These are phyloP conservation scores for Cantharis lateralis DNA, from an alignment of 2,888 invertebrate species.

Conservation along the genomic window DNA sequence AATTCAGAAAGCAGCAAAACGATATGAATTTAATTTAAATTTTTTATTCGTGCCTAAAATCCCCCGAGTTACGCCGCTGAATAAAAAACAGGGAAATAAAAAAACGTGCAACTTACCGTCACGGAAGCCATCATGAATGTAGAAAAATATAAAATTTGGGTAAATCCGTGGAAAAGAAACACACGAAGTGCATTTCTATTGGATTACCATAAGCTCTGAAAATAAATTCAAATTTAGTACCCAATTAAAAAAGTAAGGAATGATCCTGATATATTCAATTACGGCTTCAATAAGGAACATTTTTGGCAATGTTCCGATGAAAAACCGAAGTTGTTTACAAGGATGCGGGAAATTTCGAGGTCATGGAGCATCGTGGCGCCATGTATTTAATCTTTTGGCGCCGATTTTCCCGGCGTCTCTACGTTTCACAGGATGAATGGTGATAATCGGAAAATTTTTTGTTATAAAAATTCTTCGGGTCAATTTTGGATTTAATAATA, in stretches of 20 bases:
- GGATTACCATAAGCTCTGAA: conserved; percentile 7
- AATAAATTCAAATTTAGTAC: not conserved
- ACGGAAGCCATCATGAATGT: conserved; percentile 26
- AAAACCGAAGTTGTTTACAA: conserved; percentile 19
- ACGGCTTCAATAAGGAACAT: conserved; percentile 3
- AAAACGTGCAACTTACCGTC: conserved; percentile 18
- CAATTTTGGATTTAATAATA: not conserved
- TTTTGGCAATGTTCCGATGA: conserved; percentile 1
- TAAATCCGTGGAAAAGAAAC: conserved; percentile 7
- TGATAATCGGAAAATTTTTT: not conserved
- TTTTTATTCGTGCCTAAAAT: not conserved
- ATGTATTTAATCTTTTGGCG: conserved; percentile 26
- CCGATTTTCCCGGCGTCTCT: conserved; percentile 25
- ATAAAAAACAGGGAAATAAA: not conserved
- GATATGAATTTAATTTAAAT: not conserved
- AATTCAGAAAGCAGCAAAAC: not conserved
- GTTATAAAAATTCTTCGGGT: not conserved
- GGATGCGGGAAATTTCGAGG: conserved; percentile 21
- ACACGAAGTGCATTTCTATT: conserved; percentile 16
- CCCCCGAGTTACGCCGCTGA: not conserved
- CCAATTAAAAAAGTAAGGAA: not conserved
- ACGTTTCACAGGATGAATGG: not conserved
- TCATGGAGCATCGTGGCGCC: conserved; percentile 32
- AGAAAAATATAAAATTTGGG: conserved; percentile 5
- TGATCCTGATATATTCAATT: not conserved